Evolutionary conservation across 2,113 vertebrate species (phyloP), one percentile per base, ranked within the genome.

Genomic region (Grammomys surdaster): DNA sequence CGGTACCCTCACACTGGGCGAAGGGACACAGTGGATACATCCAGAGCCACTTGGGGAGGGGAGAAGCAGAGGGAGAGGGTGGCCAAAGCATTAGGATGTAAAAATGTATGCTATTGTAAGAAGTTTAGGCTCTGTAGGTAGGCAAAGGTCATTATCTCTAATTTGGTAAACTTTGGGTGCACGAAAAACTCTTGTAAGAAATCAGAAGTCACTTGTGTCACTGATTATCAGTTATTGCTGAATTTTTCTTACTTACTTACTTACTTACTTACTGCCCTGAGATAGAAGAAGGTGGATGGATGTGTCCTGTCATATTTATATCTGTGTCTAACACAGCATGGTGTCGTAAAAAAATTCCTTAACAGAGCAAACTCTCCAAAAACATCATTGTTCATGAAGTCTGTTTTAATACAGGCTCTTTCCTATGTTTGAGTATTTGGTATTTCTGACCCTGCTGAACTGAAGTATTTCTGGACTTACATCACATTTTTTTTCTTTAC

Each of bases 331-430:
- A 92, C 46, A 28, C 76, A 63, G 70, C 56, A 28, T 19, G 51
- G 26, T 14, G 5, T 26, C 33, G 40, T 56, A 54, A 82, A 10
- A 10, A 31, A 48, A 4, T 60, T 91, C 72, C 69, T 73, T 69
- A 95, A 43, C 73, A 36, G 89, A 67, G 40, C 63, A 19, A 14
- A 72, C 20, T 19, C 33, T 92, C 33, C 33, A 81, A 33, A 95
- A 11, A 11, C 86, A 4, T 16, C 24, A 4, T 65, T 46, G 77
- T 54, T 51, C 20, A 7, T 26, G 56, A 56, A 31, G 17, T 48
- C 60, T 75, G 10, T 26, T 46, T 65, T 31, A 36, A 8, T 22
- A 4, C n/a, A 0, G 12, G 0, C 56, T 22, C 13, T 17, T 73
- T 31, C 46, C 48, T 80, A 8, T 5, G 54, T 48, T 33, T 58